Conservation (phyloP, 2,888 invertebrate species). For the Heliconius charithonia region DNA sequence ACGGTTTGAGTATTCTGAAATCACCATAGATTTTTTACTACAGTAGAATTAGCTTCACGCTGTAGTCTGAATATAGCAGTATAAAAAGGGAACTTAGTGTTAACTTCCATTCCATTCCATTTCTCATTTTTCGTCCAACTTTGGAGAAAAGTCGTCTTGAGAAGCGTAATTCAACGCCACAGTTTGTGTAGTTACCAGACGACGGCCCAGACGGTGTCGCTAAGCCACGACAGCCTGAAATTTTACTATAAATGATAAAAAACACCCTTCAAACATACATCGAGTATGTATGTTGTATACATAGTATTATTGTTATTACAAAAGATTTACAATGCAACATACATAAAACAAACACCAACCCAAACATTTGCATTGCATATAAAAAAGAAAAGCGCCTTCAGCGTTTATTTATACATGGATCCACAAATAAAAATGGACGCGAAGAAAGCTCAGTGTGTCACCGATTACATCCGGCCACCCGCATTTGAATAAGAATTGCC, state of each 20-base stretch:
- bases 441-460: conserved; percentile 76
- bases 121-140: background rate
- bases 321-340: background rate
- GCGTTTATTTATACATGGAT: conserved; percentile 34
- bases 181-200: background rate
- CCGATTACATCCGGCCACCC: conserved; percentile 70
- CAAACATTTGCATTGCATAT: background rate
- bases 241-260: background rate
- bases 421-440: conserved; percentile 44
- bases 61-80: too few relatives aligned
- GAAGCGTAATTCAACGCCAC: background rate
- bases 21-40: background rate
- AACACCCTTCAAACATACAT: background rate
- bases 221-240: too few relatives aligned
- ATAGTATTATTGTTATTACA: too few relatives aligned
- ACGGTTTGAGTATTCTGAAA: background rate
- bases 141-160: background rate
- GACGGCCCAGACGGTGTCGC: too few relatives aligned
- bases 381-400: conserved; percentile 3
- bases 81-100: background rate
- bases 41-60: background rate
- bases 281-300: too few relatives aligned
- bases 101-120: background rate
- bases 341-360: background rate
- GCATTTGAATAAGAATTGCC: conserved; percentile 82